Base-by-base conservation (phyloP, 2,797 vertebrate genomes). In the Sebastes oblongus region DNA sequence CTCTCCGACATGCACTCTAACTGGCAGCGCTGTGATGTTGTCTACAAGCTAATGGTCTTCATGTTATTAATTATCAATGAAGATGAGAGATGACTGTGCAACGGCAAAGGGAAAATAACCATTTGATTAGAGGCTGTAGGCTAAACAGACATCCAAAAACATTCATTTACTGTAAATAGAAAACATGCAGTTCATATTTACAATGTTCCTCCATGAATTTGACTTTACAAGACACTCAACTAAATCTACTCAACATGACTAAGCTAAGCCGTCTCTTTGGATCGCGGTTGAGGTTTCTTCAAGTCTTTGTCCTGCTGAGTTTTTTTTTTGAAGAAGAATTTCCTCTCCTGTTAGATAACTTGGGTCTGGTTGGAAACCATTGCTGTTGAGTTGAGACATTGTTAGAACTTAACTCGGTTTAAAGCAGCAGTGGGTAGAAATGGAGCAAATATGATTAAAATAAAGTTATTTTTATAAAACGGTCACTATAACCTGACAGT, bases 21-120 rank as follows among this genome's bases (percentile, higher is more conserved):
- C n/a, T 58, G 59, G 36, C 39, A 59, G 56, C 34, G 55, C 73
- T 42, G n/a, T 25, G 16, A 62, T 85, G 46, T 54, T 66, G 30
- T 83, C 82, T 79, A 61, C 76, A 84, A 74, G 58, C 83, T 79
- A 60, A 78, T 77, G 65, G 30, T 74, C 80, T 88, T 50, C 59
- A 83, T 62, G 67, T 82, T 82, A 89, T 86, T 78, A 77, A 83
- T 81, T 71, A 78, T 86, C 82, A 83, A 14, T 65, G 50, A 75
- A 59, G 66, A 81, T 18, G 50, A 78, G 74, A n/a, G 7, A 71
- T 75, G 88, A 85, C 77, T 81, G 78, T 69, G 81, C 61, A 30
- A 30, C 50, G 29, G 83, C 54, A 62, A 74, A 58, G 65, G 61
- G 46, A 77, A 78, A 78, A 82, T 14, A 55, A 56, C 59, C 36